Conservation (phyloP, 2,888 invertebrate species). For the Amphimallon solstitiale region DNA sequence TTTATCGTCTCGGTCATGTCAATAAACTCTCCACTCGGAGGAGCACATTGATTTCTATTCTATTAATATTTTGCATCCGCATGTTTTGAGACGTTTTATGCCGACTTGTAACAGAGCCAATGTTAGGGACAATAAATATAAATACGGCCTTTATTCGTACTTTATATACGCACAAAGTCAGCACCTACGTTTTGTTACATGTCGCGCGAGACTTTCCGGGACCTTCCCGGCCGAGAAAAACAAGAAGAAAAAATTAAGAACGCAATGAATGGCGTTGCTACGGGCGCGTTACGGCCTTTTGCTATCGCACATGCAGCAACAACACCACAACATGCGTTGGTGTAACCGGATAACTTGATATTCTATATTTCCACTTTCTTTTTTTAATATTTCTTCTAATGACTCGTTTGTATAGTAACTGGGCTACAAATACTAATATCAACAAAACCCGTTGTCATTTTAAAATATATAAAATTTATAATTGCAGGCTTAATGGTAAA, state of each 20-base stretch:
- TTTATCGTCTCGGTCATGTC: slow-evolving; percentile 35
- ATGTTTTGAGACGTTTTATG: slow-evolving; percentile 18
- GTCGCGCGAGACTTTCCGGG: background rate
- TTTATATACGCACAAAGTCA: too few species aligned
- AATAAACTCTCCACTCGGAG: slow-evolving; percentile 29
- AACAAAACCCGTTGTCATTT: background rate
- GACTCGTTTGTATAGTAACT: background rate
- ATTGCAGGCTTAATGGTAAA: too few species aligned
- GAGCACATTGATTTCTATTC: slow-evolving; percentile 33
- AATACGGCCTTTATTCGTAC: background rate
- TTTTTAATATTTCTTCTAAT: slow-evolving; percentile 1
- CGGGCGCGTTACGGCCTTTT: background rate
- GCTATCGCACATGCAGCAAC: slow-evolving; percentile 1
- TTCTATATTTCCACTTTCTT: slow-evolving; percentile 13
- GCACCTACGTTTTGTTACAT: background rate
- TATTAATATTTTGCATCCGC: slow-evolving; percentile 34
- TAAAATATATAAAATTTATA: too few species aligned
- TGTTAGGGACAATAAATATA: slow-evolving; percentile 16
- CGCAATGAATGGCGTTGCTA: background rate
- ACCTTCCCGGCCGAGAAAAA: background rate
- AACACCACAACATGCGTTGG: slow-evolving; percentile 10
- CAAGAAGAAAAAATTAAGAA: background rate
- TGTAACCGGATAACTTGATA: slow-evolving; percentile 26
- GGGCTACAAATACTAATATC: background rate
- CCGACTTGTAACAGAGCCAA: slow-evolving; percentile 24